These are phyloP conservation scores for Lamprologus sp. DNA, from an alignment of 2,113 vertebrate genomes.

Conservation along the genomic window DNA sequence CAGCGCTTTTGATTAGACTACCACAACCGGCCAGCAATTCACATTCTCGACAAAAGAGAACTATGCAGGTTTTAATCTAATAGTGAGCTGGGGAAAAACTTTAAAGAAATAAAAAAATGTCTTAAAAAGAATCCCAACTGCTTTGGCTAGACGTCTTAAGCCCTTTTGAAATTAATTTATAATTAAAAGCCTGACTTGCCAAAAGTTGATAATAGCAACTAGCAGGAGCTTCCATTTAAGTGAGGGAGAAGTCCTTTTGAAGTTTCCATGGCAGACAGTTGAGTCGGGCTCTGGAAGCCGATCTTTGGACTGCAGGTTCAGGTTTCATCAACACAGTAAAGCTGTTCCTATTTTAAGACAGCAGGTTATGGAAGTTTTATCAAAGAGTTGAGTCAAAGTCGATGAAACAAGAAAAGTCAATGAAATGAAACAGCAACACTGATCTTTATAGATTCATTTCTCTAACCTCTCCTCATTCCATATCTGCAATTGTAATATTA, in stretches of 20 bases:
- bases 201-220: constrained; percentile 27
- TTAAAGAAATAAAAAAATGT: constrained; percentile 7
- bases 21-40: constrained; percentile 17
- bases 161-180: constrained; percentile 22
- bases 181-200: constrained; percentile 37
- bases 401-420: constrained; percentile 22
- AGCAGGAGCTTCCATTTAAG: constrained; percentile 1
- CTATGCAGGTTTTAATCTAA: constrained; percentile 4
- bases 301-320: constrained; percentile 6
- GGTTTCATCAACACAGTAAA: constrained; percentile 8
- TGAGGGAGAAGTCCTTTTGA: background rate
- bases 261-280: background rate
- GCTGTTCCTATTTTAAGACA: constrained; percentile 6
- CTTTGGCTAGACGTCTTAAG: background rate
- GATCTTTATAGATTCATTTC: constrained; percentile 35
- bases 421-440: constrained; percentile 15
- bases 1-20: constrained; percentile 12
- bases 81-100: background rate
- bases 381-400: constrained; percentile 33
- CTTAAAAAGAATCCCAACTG: background rate
- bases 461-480: background rate
- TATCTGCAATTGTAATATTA: constrained; percentile 36
- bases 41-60: constrained; percentile 10
- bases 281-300: background rate
- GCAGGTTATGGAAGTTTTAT: background rate